Base-by-base conservation (phyloP, 1,140 invertebrate species). In the Globodera ellingtonae region DNA sequence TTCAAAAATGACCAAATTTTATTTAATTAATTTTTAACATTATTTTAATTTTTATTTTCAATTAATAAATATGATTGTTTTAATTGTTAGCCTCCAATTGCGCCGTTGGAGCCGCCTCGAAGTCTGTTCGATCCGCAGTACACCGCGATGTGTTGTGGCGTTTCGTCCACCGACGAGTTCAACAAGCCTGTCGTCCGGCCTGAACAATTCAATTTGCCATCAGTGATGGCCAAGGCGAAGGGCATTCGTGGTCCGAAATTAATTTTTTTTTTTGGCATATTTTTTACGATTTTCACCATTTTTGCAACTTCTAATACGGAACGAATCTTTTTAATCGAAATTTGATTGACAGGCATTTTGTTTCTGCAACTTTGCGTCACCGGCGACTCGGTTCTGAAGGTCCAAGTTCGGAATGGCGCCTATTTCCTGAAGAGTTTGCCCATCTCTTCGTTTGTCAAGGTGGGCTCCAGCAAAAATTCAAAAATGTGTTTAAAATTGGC, bases 61-160 rank as follows among this genome's bases (percentile, higher is more conserved):
- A n/a, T 24, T 74, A 73, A 73, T 79, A 56, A 15, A 78, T 72
- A 74, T 48, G 18, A 44, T 78, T 13, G 15, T 59, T 59, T 59
- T 5, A 18, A 15, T 52, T 79, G 79, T 72, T 15, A 48, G 56
- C 44, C 74, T 8, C 78, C 66, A 52, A 24, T 79, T 62, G 69
- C 69, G 65, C 35, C 77, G 21, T 70, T 81, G 50, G 80, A 81
- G 50, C 80, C 79, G 10, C 77, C 80, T 6, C 76, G 52, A 35
- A 81, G 80, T 80, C 44, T 81, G 50, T 81, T 81, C 65, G 80
- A 81, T 46, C 80, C 80, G 10, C 70, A 66, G 13, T 81, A 81
- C 56, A 59, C 56, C 5, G 56, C 56, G 15, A 59, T 59, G 56
- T 59, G 56, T 18, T 59, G 10, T 59, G 56, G 56, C 56, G n/a